Evolutionary conservation across 1,140 invertebrate species (phyloP), one percentile per base, ranked within the genome.

Genomic region (Portunus trituberculatus): DNA sequence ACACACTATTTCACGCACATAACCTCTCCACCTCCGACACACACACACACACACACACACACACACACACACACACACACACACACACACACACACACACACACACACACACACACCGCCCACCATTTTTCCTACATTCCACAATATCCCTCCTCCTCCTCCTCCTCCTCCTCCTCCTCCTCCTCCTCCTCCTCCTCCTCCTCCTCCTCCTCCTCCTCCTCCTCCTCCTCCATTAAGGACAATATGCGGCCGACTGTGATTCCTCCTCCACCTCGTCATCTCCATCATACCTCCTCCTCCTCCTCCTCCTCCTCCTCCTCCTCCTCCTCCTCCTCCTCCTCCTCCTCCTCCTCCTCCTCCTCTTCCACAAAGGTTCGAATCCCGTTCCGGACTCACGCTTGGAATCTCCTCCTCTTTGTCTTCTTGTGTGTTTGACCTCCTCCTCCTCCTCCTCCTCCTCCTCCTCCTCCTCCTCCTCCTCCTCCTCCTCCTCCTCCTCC

Each of bases 151-250:
- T 14, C 48, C 48, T 52, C 48, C 48, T 52, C 48, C 52, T 59
- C 52, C 52, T 59, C 52, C 52, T 59, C 52, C 52, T 59, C 52
- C 52, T 59, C 52, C 52, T 59, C 84, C 31, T 87, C 84, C 84
- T 87, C 84, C 84, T 87, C 84, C 84, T 87, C 84, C 84, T 87
- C 84, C 84, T 87, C 84, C 84, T 87, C 84, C 84, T 87, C 84
- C 84, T 87, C 84, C 84, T 87, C 84, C 84, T 87, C 84, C 84
- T 87, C 84, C 84, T 87, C 84, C 84, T 87, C 84, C 84, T 87
- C 84, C 84, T 87, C 84, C 31, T 84, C 83, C 83, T 84, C 83
- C 83, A 20, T 82, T 28, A 29, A 28, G 12, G 28, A 29, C 83
- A 29, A 28, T 86, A 32, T 28, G 28, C 31, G 83, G 28, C 83